Conservation (phyloP, 2,797 vertebrate genomes). For the Coregonus ussuriensis region DNA sequence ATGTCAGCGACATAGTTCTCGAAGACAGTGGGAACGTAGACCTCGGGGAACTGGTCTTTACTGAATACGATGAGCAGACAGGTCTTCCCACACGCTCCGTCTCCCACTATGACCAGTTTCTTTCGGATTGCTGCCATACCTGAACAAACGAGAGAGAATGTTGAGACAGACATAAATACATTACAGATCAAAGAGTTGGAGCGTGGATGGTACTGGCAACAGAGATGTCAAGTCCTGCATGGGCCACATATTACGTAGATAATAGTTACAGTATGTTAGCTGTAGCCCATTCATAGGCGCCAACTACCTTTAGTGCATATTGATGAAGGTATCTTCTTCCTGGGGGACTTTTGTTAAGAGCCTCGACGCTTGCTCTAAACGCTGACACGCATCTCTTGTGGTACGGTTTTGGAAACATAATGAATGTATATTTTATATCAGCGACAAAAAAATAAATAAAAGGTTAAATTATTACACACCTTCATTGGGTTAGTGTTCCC, state of each 20-base stretch:
- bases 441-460: too few species aligned
- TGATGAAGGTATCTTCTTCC: too few species aligned
- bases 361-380: too few species aligned
- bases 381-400: too few species aligned
- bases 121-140: slow-evolving; percentile 86
- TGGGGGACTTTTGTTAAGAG: too few species aligned
- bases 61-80: slow-evolving; percentile 88
- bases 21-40: slow-evolving; percentile 87
- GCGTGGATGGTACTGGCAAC: neutral
- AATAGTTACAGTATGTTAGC: too few species aligned
- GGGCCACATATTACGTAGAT: neutral
- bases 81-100: slow-evolving; percentile 87
- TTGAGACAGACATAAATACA: neutral
- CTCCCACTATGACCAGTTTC: slow-evolving; percentile 88
- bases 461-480: too few species aligned
- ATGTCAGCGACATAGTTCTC: slow-evolving; percentile 89
- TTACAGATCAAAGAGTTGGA: neutral
- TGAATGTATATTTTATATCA: too few species aligned
- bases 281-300: too few species aligned
- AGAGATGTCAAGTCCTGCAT: neutral
- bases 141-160: slow-evolving; percentile 26
- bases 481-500: too few species aligned
- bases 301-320: too few species aligned
- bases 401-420: too few species aligned
- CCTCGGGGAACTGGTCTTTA: slow-evolving; percentile 89